Conservation (phyloP, 1,140 invertebrate genomes). For the Euborellia annulipes region DNA sequence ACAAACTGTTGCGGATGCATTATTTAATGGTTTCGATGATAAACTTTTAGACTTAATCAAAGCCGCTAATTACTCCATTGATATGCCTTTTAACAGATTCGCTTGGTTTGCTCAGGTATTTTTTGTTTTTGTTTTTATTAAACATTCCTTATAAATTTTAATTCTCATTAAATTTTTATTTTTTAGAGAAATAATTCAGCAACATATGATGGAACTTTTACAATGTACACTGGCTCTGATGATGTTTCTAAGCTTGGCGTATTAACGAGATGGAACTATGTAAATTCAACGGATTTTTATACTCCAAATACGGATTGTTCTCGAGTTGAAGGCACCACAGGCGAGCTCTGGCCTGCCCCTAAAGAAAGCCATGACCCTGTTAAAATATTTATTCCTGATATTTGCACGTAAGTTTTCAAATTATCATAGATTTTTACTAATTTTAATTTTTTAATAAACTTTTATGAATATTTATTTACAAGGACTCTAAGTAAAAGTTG, state of each 20-base stretch:
- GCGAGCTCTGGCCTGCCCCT: slow-evolving; percentile 59
- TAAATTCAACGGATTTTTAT: slow-evolving; percentile 35
- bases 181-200: slow-evolving; percentile 47
- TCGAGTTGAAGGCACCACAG: slow-evolving; percentile 47
- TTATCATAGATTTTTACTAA: background rate
- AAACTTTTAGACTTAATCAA: slow-evolving; percentile 35
- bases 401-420: slow-evolving; percentile 34
- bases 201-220: slow-evolving; percentile 56
- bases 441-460: too few relatives aligned
- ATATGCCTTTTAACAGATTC: slow-evolving; percentile 52
- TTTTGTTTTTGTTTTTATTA: slow-evolving; percentile 4
- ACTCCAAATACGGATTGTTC: slow-evolving; percentile 35
- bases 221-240: slow-evolving; percentile 49
- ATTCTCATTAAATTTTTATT: slow-evolving; percentile 9
- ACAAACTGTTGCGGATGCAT: slow-evolving; percentile 42
- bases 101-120: slow-evolving; percentile 55
- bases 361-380: slow-evolving; percentile 34
- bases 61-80: background rate
- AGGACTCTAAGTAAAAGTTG: too few relatives aligned
- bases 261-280: slow-evolving; percentile 48
- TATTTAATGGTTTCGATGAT: slow-evolving; percentile 65
- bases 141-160: slow-evolving; percentile 6
- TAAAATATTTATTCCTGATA: slow-evolving; percentile 48
- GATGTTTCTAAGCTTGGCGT: slow-evolving; percentile 45
- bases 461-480: too few relatives aligned